Evolutionary conservation across 2,113 vertebrate species (phyloP).

Genomic region (Ceyx melanurus): DNA sequence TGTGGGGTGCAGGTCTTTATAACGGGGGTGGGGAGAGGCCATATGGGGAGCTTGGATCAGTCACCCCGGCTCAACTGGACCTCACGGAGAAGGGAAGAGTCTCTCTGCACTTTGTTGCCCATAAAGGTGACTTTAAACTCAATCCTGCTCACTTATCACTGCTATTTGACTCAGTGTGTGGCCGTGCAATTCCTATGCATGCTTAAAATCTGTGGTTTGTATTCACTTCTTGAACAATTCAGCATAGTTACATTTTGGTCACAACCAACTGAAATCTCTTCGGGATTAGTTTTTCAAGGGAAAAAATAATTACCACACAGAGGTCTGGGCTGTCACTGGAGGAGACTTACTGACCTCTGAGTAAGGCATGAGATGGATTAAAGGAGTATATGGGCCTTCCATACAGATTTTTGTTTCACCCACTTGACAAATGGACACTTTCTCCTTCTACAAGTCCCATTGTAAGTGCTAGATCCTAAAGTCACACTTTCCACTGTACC

Average conservation of each 20-base stretch:
- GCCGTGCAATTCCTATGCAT: not conserved
- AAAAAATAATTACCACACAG: not conserved
- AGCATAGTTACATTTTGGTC: not conserved
- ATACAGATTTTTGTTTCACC: not conserved
- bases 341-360: not conserved
- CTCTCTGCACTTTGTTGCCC: not conserved
- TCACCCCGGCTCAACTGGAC: not conserved
- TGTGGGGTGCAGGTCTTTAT: not conserved
- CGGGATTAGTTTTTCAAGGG: slow-evolving; percentile 5
- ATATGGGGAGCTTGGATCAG: too few relatives aligned
- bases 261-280: not conserved
- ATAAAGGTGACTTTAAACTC: not conserved
- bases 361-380: not conserved
- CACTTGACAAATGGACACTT: not conserved
- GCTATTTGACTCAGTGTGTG: not conserved
- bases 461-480: not conserved
- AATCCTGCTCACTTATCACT: not conserved
- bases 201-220: not conserved
- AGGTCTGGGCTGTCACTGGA: not conserved
- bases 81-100: not conserved
- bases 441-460: not conserved
- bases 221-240: not conserved
- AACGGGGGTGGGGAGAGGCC: rapidly evolving
- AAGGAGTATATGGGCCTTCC: not conserved
- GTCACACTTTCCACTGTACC: not conserved